These are phyloP conservation scores for Bufotes viridis DNA, from an alignment of 2,797 vertebrate genomes.

Conservation along the genomic window DNA sequence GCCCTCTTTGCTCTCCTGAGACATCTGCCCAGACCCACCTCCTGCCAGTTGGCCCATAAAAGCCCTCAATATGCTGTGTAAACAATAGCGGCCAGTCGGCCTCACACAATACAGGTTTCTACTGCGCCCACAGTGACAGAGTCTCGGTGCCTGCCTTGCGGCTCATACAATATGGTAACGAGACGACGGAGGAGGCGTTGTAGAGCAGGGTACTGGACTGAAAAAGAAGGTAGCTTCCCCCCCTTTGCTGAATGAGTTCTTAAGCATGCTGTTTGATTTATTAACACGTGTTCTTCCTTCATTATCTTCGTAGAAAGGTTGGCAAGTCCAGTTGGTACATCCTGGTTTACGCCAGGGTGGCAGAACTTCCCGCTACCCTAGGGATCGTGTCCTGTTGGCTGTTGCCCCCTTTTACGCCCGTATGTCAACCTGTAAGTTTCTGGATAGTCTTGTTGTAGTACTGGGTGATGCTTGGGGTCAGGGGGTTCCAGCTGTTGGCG, in stretches of 20 bases:
- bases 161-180: conserved; percentile 55
- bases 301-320: conserved; percentile 70
- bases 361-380: conserved; percentile 64
- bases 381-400: conserved; percentile 63
- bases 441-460: conserved; percentile 99
- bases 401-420: conserved; percentile 62
- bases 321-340: conserved; percentile 36
- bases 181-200: conserved; percentile 65
- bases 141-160: conserved; percentile 67
- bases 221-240: conserved; percentile 71
- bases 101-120: conserved; percentile 70
- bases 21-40: conserved; percentile 87
- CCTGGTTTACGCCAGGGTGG: conserved; percentile 67
- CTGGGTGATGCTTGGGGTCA: conserved; percentile 92
- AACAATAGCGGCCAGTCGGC: conserved; percentile 70
- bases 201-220: conserved; percentile 55
- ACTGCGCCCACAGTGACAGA: conserved; percentile 76
- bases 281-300: conserved; percentile 63
- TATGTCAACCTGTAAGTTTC: conserved; percentile 89
- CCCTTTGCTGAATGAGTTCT: conserved; percentile 65
- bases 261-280: conserved; percentile 69
- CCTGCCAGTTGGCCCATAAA: conserved; percentile 77
- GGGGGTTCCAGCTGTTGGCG: conserved; percentile 94
- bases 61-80: conserved; percentile 67
- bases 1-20: conserved; percentile 78